Conservation (phyloP, 2,888 invertebrate species). For the Taphrorychus bicolor region DNA sequence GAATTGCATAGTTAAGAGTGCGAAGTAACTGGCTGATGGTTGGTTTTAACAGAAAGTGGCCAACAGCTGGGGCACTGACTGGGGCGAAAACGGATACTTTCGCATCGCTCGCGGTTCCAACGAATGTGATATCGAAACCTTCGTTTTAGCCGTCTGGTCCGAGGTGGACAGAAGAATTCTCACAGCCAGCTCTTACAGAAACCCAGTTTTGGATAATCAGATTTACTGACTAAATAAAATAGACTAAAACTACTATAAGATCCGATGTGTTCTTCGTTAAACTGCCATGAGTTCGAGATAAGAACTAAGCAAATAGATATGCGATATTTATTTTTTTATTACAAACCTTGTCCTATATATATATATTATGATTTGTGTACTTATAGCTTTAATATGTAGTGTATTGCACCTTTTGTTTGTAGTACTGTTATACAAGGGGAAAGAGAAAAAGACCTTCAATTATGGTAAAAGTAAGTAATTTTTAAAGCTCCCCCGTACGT, state of each 20-base stretch:
- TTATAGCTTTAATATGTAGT: conserved; percentile 10
- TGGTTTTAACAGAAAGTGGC: conserved; percentile 75
- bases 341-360: conserved; percentile 13
- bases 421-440: neutral
- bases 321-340: conserved; percentile 38
- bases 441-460: neutral
- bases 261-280: conserved; percentile 38
- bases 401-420: no score
- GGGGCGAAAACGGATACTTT: conserved; percentile 95
- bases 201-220: neutral
- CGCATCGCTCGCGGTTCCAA: conserved; percentile 82
- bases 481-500: conserved; percentile 62
- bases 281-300: conserved; percentile 43
- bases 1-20: conserved; percentile 42
- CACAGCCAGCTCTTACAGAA: neutral
- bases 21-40: neutral
- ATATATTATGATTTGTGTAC: conserved; percentile 13
- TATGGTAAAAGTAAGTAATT: neutral
- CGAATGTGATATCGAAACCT: conserved; percentile 90
- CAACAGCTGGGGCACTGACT: conserved; percentile 91
- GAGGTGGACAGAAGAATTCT: conserved; percentile 48
- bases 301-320: conserved; percentile 39
- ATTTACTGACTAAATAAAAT: neutral
- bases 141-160: conserved; percentile 83
- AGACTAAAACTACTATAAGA: conserved; percentile 16